Base-by-base conservation (phyloP, 2,113 vertebrate species). In the Ochotona curzoniae region DNA sequence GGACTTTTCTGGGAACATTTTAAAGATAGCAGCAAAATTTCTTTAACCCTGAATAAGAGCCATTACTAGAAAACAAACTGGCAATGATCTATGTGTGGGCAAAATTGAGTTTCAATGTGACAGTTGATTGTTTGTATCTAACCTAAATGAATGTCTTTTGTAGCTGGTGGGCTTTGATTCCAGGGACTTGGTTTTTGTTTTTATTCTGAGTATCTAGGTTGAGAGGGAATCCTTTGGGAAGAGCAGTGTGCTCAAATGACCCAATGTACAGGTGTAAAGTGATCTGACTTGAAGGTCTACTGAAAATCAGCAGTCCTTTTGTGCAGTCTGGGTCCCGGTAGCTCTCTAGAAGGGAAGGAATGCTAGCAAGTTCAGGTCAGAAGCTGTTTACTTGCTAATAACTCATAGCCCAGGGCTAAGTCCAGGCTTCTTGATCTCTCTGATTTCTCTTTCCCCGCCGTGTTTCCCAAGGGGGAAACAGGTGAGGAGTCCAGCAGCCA, bases 311-410 rank as follows among this genome's bases (percentile, higher is more conserved):
- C 64, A 73, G 81, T n/a, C 67, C 67, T 71, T 88, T 94, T 94
- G 91, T 94, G 38, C 4, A 7, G 14, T 30, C 69, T 49, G n/a
- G n/a, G 28, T 69, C 49, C 74, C 60, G 71, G 93, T 80, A 79
- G 66, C 30, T 66, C 12, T 73, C 15, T 67, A 25, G 15, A 23
- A 78, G 75, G 85, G 30, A 87, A 83, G 70, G 63, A 66, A 80
- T 86, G 80, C 71, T 78, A 61, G 73, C 75, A 94, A 96, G 91
- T 94, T 95, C 94, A 94, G 84, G 89, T 90, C 96, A 95, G 84
- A 89, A 91, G 91, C 69, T 97, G 96, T 96, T 96, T 96, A 94
- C 95, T 94, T 89, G 88, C 74, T 26, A 93, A 63, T 60, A 96
- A 95, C 96, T 96, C 95, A 84, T 96, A 91, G 89, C 96, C 96